A percentile compares a stretch with the other conserved stretches of the same genome.
These are phyloP conservation scores for Drosophila algonquin DNA, from an alignment of 2,888 invertebrate species.

Conservation along the genomic window DNA sequence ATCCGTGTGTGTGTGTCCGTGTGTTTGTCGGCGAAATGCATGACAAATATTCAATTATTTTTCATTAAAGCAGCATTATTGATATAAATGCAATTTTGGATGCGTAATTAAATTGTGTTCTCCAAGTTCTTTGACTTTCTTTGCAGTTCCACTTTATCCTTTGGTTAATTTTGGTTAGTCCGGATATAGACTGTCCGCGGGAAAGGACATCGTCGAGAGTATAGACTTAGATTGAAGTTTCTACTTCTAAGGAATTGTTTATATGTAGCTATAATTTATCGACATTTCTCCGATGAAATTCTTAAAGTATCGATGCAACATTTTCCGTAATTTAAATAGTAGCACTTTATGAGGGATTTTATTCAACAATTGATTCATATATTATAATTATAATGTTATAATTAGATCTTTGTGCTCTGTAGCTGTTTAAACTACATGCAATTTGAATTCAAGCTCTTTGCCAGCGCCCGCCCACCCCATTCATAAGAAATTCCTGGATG, in stretches of 20 bases:
- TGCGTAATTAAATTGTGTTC: constrained; percentile 64
- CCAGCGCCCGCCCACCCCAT: neutral
- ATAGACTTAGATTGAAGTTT: neutral
- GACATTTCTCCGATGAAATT: no score
- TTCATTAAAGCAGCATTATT: constrained; percentile 67
- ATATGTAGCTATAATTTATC: no score
- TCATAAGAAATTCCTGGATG: constrained; percentile 19
- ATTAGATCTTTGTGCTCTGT: neutral
- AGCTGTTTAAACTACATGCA: neutral
- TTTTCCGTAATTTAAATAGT: no score
- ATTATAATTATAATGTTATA: no score
- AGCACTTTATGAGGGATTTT: no score
- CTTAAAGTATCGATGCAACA: no score
- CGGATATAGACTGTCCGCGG: neutral
- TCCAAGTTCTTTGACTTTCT: constrained; percentile 39
- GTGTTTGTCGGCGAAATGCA: constrained; percentile 28
- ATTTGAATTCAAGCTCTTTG: neutral
- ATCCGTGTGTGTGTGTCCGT: constrained; percentile 9
- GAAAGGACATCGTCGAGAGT: neutral
- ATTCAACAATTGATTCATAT: neutral
- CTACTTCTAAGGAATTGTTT: no score
- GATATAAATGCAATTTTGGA: constrained; percentile 66
- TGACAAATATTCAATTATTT: constrained; percentile 70
- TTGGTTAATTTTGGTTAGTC: neutral
- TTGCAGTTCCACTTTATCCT: neutral